Percentiles rank a stretch among this genome's conserved stretches.
Conservation (phyloP, 2,888 invertebrate species). For the Macaria liturata region DNA sequence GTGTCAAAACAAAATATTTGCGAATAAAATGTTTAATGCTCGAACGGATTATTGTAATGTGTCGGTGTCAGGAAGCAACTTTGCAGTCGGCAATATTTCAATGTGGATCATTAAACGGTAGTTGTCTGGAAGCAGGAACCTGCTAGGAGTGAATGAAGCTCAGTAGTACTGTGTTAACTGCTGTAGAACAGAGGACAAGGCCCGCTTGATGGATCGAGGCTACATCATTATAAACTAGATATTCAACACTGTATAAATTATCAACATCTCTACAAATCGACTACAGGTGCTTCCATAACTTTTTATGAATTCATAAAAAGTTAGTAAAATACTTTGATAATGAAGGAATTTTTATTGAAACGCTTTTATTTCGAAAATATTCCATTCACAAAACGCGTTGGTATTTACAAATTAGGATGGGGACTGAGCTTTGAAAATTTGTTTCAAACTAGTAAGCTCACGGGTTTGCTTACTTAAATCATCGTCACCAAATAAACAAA, state of each 20-base stretch:
- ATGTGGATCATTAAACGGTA: constrained; percentile 6
- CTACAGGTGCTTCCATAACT: constrained; percentile 19
- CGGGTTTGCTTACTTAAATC: no score
- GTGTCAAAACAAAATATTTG: constrained; percentile 27
- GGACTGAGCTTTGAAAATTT: no score
- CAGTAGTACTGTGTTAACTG: constrained; percentile 17
- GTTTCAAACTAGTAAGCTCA: no score
- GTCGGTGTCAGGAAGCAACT: constrained; percentile 26
- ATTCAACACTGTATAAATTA: constrained; percentile 30
- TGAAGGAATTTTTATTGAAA: constrained; percentile 6
- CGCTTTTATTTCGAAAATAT: constrained; percentile 2
- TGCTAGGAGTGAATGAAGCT: constrained; percentile 39
- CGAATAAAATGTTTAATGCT: constrained; percentile 29
- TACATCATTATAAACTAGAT: constrained; percentile 31
- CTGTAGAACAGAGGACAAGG: constrained; percentile 35
- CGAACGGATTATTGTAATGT: constrained; percentile 26
- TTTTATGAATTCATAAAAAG: constrained; percentile 9
- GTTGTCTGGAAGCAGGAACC: background rate
- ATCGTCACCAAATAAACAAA: no score
- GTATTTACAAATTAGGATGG: no score
- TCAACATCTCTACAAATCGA: constrained; percentile 8
- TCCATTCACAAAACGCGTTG: constrained; percentile 1
- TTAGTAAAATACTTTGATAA: constrained; percentile 1
- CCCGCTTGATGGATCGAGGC: constrained; percentile 38
- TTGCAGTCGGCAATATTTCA: constrained; percentile 27